Evolutionary conservation across 2,888 invertebrate genomes (phyloP).

Genomic region (Neocrepidodera transversa): DNA sequence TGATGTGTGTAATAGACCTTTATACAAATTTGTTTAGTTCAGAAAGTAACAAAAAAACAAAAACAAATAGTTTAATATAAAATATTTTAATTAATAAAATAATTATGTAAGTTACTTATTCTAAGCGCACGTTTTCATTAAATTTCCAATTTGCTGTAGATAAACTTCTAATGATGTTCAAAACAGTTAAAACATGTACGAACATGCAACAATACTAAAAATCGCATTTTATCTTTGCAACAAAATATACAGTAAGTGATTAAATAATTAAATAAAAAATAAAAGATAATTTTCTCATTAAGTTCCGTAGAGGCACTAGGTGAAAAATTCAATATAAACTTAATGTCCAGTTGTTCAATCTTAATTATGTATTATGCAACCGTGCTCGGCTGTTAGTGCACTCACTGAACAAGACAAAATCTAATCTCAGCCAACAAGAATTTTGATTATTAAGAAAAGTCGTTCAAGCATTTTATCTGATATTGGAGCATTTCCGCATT

Average conservation of each 20-base stretch:
- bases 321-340: conserved; percentile 10
- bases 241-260: conserved; percentile 8
- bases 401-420: conserved; percentile 12
- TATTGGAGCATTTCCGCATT: neutral
- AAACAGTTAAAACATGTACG: no score
- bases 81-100: no score
- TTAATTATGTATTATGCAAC: conserved; percentile 10
- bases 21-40: no score
- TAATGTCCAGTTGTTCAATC: conserved; percentile 1
- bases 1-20: no score
- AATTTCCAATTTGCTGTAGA: no score
- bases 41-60: no score
- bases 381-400: neutral
- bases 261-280: conserved; percentile 8
- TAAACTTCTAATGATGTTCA: no score
- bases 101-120: no score
- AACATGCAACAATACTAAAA: neutral
- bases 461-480: conserved; percentile 1
- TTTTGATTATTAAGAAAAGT: conserved; percentile 4
- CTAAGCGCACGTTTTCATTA: no score
- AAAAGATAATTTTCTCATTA: conserved; percentile 19
- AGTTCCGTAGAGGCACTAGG: conserved; percentile 2
- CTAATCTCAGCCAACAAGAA: neutral
- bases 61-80: no score
- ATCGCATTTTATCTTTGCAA: neutral